These are phyloP conservation scores for Microplitis deprimator DNA, from an alignment of 2,888 invertebrate species.

Conservation along the genomic window DNA sequence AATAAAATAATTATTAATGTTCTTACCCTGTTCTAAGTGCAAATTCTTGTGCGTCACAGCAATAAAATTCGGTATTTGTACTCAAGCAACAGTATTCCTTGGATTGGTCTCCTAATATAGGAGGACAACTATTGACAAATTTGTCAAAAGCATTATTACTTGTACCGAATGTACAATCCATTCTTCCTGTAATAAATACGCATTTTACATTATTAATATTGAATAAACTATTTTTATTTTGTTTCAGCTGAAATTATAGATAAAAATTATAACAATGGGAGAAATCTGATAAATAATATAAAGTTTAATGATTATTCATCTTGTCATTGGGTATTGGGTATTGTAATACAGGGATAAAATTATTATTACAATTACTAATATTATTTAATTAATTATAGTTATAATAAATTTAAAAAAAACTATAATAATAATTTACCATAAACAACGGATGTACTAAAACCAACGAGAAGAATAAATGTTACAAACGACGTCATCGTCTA, in stretches of 20 bases:
- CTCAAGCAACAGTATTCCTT: constrained; percentile 59
- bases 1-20: not conserved
- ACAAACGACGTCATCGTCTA: constrained; percentile 25
- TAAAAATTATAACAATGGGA: too few species aligned
- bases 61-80: constrained; percentile 43
- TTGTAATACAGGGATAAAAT: too few species aligned
- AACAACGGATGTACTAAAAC: constrained; percentile 12
- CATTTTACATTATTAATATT: too few species aligned
- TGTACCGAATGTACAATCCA: constrained; percentile 52
- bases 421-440: constrained; percentile 23
- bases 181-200: constrained; percentile 49
- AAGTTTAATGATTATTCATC: too few species aligned
- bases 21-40: constrained; percentile 51
- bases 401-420: not conserved
- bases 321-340: too few species aligned
- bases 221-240: too few species aligned
- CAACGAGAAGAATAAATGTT: constrained; percentile 12
- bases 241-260: too few species aligned
- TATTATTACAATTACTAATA: too few species aligned
- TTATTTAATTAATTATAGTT: not conserved
- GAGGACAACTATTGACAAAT: constrained; percentile 55
- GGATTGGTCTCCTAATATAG: constrained; percentile 43
- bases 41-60: constrained; percentile 54
- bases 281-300: too few species aligned
- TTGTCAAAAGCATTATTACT: constrained; percentile 49